Base-by-base conservation (phyloP, 1,140 invertebrate species). In the Proales similis region DNA sequence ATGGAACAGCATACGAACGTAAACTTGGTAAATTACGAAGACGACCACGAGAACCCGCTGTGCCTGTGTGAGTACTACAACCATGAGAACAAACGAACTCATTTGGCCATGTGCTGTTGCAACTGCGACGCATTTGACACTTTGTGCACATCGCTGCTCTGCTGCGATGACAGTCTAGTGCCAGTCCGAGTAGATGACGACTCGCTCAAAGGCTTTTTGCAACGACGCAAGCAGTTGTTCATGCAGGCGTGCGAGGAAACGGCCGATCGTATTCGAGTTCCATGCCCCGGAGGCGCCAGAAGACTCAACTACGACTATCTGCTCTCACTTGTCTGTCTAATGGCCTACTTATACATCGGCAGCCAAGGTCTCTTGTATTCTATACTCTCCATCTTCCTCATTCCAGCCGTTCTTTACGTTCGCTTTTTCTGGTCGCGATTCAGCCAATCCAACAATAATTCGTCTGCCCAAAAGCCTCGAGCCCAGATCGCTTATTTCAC, bases 31-130 rank as follows among this genome's bases (percentile, higher is more conserved):
- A 20, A 39, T 26, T 17, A 57, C 6, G 36, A 57, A 1, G 24
- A 57, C 20, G 11, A 19, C 14, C 7, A 19, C 11, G 51, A 57
- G 5, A 24, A 57, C 17, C 51, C 51, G 4, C n/a, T 57, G 32
- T 57, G 51, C 14, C 27, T 57, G 22, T 57, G 51, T 17, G 51
- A 57, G 32, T 57, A 57, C 29, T 42, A 57, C 19, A 57, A 57
- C 12, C 39, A 26, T 17, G 45, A 57, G 12, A 57, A 42, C 12
- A 22, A 57, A 22, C 17, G 51, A n/a, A 30, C 33, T 27, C 51
- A 57, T 26, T 42, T 57, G 20, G 27, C 45, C 9, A 57, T 57
- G 51, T 57, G 51, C 19, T 57, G 51, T 36, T 57, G 51, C 22
- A 42, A 57, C 17, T 57, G 51, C 30, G 51, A 57, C 5, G 51